These are phyloP conservation scores for Atrina japonica DNA, from an alignment of 2,888 invertebrate genomes.

Conservation along the genomic window DNA sequence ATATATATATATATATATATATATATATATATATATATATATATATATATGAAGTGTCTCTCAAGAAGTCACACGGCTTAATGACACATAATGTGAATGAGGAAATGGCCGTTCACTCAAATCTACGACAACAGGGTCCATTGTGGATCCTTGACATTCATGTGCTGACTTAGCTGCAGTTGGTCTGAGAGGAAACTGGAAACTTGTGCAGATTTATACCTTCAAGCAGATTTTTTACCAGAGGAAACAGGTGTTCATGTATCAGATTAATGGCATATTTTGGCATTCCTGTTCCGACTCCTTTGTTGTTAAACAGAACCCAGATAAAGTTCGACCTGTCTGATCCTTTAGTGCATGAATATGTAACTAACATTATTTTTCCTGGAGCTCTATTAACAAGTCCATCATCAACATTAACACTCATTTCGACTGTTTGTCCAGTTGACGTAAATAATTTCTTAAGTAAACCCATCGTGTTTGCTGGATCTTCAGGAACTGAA, in stretches of 20 bases:
- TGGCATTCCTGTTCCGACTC: too few relatives aligned
- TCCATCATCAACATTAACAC: neutral
- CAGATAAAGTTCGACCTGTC: neutral
- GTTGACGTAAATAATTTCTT: neutral
- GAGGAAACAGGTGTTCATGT: too few relatives aligned
- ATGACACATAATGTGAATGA: neutral
- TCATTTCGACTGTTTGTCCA: neutral
- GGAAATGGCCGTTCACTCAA: neutral
- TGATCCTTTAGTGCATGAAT: neutral
- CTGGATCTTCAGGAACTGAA: neutral
- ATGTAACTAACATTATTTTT: neutral
- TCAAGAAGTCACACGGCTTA: neutral
- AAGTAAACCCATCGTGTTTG: neutral
- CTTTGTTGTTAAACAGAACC: neutral
- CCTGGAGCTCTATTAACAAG: neutral
- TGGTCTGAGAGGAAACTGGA: constrained; percentile 28
- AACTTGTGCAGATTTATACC: constrained; percentile 24
- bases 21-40: too few relatives aligned
- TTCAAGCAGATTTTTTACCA: neutral
- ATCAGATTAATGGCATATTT: too few relatives aligned
- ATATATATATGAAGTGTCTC: too few relatives aligned
- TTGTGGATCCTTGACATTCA: neutral
- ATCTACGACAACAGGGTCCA: neutral
- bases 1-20: too few relatives aligned
- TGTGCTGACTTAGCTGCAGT: constrained; percentile 16